phyloP scores from a whole-genome alignment of 2,113 vertebrate species.

The Trogon melanurus region DNA sequence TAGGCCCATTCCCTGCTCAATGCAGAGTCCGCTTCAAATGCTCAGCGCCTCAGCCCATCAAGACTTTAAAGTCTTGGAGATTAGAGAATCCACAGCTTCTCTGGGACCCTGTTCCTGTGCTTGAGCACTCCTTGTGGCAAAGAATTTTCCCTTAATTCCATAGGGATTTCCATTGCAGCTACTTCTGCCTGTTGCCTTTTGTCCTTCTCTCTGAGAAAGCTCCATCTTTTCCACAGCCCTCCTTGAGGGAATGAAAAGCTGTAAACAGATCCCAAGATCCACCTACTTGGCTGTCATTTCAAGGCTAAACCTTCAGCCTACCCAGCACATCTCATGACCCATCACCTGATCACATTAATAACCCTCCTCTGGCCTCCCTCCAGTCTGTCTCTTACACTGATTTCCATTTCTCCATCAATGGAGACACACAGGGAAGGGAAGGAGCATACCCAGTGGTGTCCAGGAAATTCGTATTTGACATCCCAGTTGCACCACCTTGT shows the following conservation, averaged over 20 bases:
- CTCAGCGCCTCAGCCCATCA: background rate
- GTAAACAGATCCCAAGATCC: background rate
- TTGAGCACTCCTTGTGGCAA: background rate
- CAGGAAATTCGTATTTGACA: background rate
- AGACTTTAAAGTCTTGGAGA: background rate
- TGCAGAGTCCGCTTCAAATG: background rate
- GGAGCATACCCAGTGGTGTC: fast-evolving
- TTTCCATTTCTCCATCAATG: background rate
- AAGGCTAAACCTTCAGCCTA: background rate
- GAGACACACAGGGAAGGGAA: background rate
- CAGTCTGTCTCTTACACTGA: background rate
- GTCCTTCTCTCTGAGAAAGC: background rate
- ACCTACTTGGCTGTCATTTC: background rate
- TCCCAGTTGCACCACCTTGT: background rate
- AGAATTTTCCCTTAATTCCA: background rate
- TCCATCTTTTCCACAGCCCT: fast-evolving
- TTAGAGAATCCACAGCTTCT: background rate
- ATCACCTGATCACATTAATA: background rate
- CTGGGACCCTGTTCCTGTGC: background rate
- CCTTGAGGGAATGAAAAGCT: background rate
- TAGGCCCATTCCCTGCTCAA: background rate
- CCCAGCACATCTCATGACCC: fast-evolving
- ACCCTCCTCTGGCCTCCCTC: background rate
- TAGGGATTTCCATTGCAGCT: background rate
- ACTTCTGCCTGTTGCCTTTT: background rate